Percentiles rank a stretch among this genome's conserved stretches.
These are phyloP conservation scores for Sitodiplosis mosellana DNA, from an alignment of 1,140 invertebrate species.

Conservation along the genomic window DNA sequence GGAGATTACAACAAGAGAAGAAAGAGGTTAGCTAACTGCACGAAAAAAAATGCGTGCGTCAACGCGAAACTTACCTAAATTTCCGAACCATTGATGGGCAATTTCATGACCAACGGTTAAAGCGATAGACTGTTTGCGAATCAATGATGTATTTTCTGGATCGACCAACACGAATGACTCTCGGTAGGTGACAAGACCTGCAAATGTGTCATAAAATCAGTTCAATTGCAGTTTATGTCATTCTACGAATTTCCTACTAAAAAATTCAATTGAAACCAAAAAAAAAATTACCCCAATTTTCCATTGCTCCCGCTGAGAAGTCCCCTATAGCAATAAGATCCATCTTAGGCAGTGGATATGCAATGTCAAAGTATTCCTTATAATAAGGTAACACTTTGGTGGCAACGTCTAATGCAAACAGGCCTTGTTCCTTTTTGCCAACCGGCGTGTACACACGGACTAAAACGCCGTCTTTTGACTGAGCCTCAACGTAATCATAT, in stretches of 20 bases:
- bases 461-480: constrained; percentile 57
- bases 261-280: background rate
- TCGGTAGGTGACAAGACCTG: constrained; percentile 35
- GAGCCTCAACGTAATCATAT: constrained; percentile 80
- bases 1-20: constrained; percentile 30
- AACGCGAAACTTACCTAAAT: constrained; percentile 21
- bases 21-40: too few relatives aligned
- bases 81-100: constrained; percentile 82
- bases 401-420: constrained; percentile 76
- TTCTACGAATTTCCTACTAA: background rate
- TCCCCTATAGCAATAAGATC: constrained; percentile 91
- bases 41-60: background rate
- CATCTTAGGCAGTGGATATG: constrained; percentile 89
- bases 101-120: constrained; percentile 75
- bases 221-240: background rate
- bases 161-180: constrained; percentile 72
- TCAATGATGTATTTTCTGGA: constrained; percentile 62
- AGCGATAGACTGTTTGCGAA: constrained; percentile 71
- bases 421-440: constrained; percentile 80
- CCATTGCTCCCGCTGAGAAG: constrained; percentile 85
- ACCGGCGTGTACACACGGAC: constrained; percentile 85
- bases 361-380: constrained; percentile 85
- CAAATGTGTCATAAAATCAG: background rate
- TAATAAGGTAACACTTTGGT: constrained; percentile 79
- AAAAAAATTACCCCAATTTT: constrained; percentile 65